Evolutionary conservation across 2,797 vertebrate genomes (phyloP), one percentile per base, ranked within the genome.

Genomic region (Leptatherina wallacei): DNA sequence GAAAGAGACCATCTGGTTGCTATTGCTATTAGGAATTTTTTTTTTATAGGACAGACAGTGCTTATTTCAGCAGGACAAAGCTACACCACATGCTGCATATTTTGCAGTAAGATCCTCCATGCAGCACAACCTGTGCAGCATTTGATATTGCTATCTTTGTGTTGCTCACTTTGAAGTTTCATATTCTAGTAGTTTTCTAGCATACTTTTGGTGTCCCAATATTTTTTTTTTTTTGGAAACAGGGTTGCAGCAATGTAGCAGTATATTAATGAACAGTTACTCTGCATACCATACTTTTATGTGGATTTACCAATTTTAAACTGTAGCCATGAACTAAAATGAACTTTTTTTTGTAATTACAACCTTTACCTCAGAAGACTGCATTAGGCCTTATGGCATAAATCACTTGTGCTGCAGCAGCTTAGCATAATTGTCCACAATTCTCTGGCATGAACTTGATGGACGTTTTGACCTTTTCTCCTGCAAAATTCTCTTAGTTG

Each of bases 361-460:
- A 47, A 20, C 14, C 8, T 42, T 57, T 16, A 29, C 65, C 14
- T 32, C 24, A 44, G 18, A 47, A 52, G n/a, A 2, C 11, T 7
- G 38, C 33, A 36, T 47, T 6, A n/a, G 24, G 38, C 35, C 2
- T 33, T 54, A 61, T 20, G 30, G 47, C 35, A 14, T 11, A 52
- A 70, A 40, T 29, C 6, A 61, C 18, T 44, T 24, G 9, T 6
- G 7, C 52, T 5, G 9, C n/a, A 33, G 22, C 7, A 14, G 30
- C 64, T 71, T 61, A 54, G 33, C n/a, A 22, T 51, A 22, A 51
- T 38, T 55, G 44, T 58, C 42, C 40, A 36, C 9, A 20, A 18
- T 52, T 27, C 36, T 35, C 55, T 51, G 63, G 40, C 16, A 30
- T 29, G 20, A 61, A 10, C 27, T 42, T 58, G 42, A 56, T 64